Evolutionary conservation across 2,888 invertebrate genomes (phyloP).

Genomic region (Cancer borealis): DNA sequence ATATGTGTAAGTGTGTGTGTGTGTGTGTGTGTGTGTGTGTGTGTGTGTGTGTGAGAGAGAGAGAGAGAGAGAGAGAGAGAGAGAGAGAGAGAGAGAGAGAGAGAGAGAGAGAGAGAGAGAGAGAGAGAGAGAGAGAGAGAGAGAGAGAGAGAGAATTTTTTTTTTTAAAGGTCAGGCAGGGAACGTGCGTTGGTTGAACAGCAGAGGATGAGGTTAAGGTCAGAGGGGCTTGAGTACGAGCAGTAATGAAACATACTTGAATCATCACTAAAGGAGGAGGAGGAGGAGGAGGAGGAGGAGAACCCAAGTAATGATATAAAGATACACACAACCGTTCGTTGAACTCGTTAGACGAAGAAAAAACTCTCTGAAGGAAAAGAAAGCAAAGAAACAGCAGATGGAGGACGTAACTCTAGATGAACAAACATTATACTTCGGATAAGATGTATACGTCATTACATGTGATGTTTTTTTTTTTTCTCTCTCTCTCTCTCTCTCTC

Average conservation of each 20-base stretch:
- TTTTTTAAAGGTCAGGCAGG: neutral
- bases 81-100: constrained; percentile 6
- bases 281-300: neutral
- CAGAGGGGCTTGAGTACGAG: neutral
- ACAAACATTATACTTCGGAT: neutral
- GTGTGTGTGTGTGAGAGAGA: neutral
- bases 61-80: constrained; percentile 46
- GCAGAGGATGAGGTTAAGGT: neutral
- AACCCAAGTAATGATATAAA: neutral
- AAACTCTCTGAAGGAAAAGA: neutral
- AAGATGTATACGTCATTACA: neutral
- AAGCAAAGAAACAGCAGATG: neutral
- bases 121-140: constrained; percentile 22
- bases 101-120: neutral
- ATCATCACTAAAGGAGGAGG: no score
- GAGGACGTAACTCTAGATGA: neutral
- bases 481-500: neutral
- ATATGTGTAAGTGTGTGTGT: neutral
- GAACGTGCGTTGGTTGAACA: neutral
- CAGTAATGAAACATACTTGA: neutral
- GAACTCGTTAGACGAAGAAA: neutral
- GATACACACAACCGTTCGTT: neutral
- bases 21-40: neutral
- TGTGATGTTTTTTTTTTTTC: no score
- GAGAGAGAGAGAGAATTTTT: neutral